Evolutionary conservation across 1,140 invertebrate species (phyloP).

Genomic region (Antheraea pernyi): DNA sequence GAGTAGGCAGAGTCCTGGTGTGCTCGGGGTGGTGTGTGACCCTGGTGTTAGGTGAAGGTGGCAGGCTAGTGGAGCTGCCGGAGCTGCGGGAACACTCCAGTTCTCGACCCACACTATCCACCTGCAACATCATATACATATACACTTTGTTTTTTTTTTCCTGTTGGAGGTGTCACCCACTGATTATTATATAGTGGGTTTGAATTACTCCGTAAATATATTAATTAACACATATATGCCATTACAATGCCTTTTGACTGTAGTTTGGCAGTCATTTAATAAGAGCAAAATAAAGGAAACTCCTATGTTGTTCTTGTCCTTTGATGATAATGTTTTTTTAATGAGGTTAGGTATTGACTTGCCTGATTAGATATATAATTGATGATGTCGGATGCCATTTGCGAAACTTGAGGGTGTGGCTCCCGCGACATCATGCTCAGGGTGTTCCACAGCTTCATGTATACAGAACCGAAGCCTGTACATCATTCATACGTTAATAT

Average conservation of each 20-base stretch:
- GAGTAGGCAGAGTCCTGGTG: constrained; percentile 40
- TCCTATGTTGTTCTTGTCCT: too few species aligned
- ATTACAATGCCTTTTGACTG: too few species aligned
- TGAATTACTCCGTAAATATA: too few species aligned
- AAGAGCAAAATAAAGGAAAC: too few species aligned
- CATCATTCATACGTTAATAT: background rate
- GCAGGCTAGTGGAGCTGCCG: constrained; percentile 63
- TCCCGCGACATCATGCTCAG: constrained; percentile 88
- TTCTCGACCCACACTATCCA: constrained; percentile 50
- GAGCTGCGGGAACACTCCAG: constrained; percentile 29
- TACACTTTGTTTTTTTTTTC: too few species aligned
- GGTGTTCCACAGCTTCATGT: constrained; percentile 92
- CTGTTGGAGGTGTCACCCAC: too few species aligned
- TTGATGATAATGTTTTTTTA: too few species aligned
- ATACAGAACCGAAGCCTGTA: constrained; percentile 85
- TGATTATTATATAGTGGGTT: too few species aligned
- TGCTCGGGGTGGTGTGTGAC: constrained; percentile 30
- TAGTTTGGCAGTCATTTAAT: too few species aligned
- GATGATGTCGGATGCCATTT: constrained; percentile 80
- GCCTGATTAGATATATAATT: constrained; percentile 89
- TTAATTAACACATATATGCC: too few species aligned
- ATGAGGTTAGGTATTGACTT: constrained; percentile 1
- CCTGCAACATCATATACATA: constrained; percentile 21
- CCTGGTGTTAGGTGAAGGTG: constrained; percentile 80
- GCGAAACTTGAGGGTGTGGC: constrained; percentile 89